Percentiles rank a stretch among this genome's conserved stretches.
phyloP scores from a whole-genome alignment of 1,140 invertebrate species.

The Cydia fagiglandana region DNA sequence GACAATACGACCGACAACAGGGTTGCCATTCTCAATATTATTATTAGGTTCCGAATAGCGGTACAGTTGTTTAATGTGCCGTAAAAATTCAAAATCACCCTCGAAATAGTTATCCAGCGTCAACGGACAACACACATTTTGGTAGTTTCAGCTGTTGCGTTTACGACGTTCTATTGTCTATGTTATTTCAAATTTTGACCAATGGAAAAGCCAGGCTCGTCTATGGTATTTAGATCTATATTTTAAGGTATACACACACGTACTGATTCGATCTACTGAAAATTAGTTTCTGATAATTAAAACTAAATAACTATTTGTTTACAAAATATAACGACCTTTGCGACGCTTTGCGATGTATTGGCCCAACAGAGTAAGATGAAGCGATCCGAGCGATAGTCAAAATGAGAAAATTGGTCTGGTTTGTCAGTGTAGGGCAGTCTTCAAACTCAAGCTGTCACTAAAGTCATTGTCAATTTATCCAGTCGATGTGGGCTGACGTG shows the following conservation, averaged over 20 bases:
- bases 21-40: no score
- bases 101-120: conserved; percentile 61
- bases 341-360: no score
- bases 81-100: conserved; percentile 58
- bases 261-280: not conserved
- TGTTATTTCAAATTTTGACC: conserved; percentile 66
- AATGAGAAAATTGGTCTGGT: no score
- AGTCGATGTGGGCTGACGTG: not conserved
- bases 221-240: conserved; percentile 10
- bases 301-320: no score
- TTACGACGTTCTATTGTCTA: conserved; percentile 65
- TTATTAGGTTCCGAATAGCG: no score
- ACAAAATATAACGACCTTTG: no score
- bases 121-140: conserved; percentile 77
- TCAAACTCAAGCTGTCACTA: not conserved
- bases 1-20: no score
- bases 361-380: no score
- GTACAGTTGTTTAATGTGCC: no score
- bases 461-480: not conserved
- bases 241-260: not conserved
- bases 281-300: no score
- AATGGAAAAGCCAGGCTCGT: conserved; percentile 43
- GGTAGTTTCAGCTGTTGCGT: conserved; percentile 72
- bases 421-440: no score
- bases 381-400: no score